Conservation (phyloP, 2,888 invertebrate species). For the Latrodectus hesperus region DNA sequence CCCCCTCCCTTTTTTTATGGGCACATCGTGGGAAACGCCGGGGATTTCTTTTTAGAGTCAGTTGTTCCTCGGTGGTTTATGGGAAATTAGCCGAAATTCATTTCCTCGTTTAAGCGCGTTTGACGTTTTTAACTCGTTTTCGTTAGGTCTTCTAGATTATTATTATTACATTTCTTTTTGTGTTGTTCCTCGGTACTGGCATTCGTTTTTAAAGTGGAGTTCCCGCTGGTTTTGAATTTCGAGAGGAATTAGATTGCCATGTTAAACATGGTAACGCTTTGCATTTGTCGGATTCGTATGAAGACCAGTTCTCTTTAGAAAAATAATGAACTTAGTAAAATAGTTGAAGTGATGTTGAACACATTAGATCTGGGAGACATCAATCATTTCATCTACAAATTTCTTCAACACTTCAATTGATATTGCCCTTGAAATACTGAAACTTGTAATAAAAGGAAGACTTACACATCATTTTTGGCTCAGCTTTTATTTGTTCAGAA, state of each 20-base stretch:
- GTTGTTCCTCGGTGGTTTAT: slow-evolving; percentile 54
- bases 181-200: too few relatives aligned
- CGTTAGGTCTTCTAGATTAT: not conserved
- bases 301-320: not conserved
- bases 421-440: too few relatives aligned
- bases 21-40: slow-evolving; percentile 49
- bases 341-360: too few relatives aligned
- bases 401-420: too few relatives aligned
- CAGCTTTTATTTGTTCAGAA: too few relatives aligned
- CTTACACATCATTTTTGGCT: too few relatives aligned
- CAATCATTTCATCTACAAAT: too few relatives aligned
- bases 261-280: not conserved
- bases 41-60: slow-evolving; percentile 9
- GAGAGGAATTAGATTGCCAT: not conserved
- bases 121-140: slow-evolving; percentile 3
- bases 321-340: too few relatives aligned
- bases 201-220: not conserved
- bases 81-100: slow-evolving; percentile 27
- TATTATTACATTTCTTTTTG: too few relatives aligned
- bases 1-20: slow-evolving; percentile 1
- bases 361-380: too few relatives aligned
- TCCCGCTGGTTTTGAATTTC: not conserved
- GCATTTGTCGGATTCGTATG: not conserved
- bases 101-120: slow-evolving; percentile 15
- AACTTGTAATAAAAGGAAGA: too few relatives aligned